Base-by-base conservation (phyloP, 2,113 vertebrate genomes). In the Platichthys flesus region DNA sequence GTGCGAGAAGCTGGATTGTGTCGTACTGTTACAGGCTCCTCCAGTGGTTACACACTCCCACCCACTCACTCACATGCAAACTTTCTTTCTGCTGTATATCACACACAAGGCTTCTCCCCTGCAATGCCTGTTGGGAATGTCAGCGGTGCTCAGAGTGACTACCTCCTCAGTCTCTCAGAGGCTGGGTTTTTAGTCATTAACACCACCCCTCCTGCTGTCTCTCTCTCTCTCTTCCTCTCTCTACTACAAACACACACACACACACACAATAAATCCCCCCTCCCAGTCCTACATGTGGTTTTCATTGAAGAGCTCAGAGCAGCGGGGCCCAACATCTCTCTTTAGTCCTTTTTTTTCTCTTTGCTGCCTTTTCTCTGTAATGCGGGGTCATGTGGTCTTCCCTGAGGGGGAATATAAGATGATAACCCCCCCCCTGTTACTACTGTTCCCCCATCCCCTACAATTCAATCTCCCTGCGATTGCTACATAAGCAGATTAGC, bases 61-160 rank as follows among this genome's bases (percentile, higher is more conserved):
- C 62, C 57, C 66, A 65, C 65, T 28, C 56, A 63, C 24, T 24
- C 56, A 67, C 24, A 61, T 16, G 40, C 68, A 31, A 62, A 49
- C 42, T 35, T 40, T 47, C 20, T 51, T 47, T 37, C 74, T 56
- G 47, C 24, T 51, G 23, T 61, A 28, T 55, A 21, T 67, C 71
- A 68, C 71, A 37, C 71, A 31, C 71, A 64, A 71, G 28, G 83
- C 60, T 90, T 90, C 86, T 10, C 88, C 93, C 90, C 92, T 67
- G 91, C 31, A 31, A 31, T 31, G 31, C 89, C 93, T 82, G 90
- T 93, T 93, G 92, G 93, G 95, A 95, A 92, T 93, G 93, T 94
- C 92, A 94, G 93, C 68, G 79, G 55, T 40, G 89, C 78, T 89
- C 65, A 55, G 81, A 87, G 76, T 52, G 79, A 76, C 84, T 81